Base-by-base conservation (phyloP, 2,888 invertebrate species). In the Nymphalis polychloros region DNA sequence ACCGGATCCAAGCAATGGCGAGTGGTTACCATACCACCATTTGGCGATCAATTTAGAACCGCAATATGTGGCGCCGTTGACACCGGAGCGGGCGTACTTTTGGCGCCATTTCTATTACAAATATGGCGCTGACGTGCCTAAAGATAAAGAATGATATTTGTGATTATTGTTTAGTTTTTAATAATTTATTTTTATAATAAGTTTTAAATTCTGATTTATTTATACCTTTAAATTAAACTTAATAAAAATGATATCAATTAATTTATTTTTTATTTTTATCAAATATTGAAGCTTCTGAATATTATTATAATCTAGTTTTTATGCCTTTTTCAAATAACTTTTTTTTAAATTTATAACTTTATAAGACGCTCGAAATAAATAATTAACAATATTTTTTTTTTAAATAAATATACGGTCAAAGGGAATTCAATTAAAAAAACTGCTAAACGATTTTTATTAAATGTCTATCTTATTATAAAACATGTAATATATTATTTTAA, bases 31-130 rank as follows among this genome's bases (percentile, higher is more conserved):
- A 0, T 81, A 84, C 0, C 80, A 91, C 55, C 83, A 88, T 46
- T 73, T 92, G 35, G 89, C 88, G 0, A 88, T 92, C 2, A 79
- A 83, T 1, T 67, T 91, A 47, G 89, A 90, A 68, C 92, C 92
- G 0, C 86, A 89, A 59, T 92, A 91, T 73, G 90, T 92, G 0
- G 83, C 84, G 0, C 84, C 89, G 0, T 76, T 92, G 6, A 92
- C 92, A 0, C 88, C 88, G 0, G 91, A 92, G n/a, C 76, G 92
- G 16, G 87, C 92, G 0, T 79, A 84, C 71, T 92, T 90, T 72
- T 92, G 92, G 91, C 85, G 88, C 55, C 77, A 83, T 7, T 76
- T 89, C 19, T 91, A 84, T 72, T 79, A 78, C 64, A 84, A 89
- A 80, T 90, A 89, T 80, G 90, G 90, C 71, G 84, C 81, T 16